Evolutionary conservation across 2,113 vertebrate species (phyloP), one percentile per base, ranked within the genome.

Genomic region (Corythornis cristatus): DNA sequence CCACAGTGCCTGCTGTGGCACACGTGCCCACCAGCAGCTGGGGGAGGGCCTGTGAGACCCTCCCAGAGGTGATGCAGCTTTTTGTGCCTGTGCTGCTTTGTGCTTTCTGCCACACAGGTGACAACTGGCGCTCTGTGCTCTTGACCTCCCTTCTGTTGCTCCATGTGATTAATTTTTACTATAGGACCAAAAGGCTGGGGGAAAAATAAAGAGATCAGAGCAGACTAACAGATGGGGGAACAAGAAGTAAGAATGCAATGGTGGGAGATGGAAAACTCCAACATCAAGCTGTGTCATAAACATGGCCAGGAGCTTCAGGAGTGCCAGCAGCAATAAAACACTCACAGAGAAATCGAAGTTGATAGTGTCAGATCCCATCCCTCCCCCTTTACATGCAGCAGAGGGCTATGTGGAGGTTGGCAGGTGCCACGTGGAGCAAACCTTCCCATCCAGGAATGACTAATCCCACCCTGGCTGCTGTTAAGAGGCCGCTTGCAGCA

Each of bases 251-350:
- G 86, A 83, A 82, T 46, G 61, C n/a, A 42, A 22, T 0, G 4
- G 50, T 8, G 26, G 51, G 87, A 46, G 43, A 43, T 0, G 40
- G 80, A 88, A 90, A 95, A 68, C 56, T 58, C 76, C 77, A 65
- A 71, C 56, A 89, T 93, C 89, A 42, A 42, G 20, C 58, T 1
- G 1, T 88, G 78, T 46, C 88, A 79, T 64, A 86, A 95, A 92
- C 88, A 74, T 70, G 1, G 74, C 76, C 81, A 35, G 79, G 72
- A 89, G 56, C 50, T 62, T 45, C 3, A 15, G 37, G 61, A 60
- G 11, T 60, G 75, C 88, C 90, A 95, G 82, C 66, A 96, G 94
- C 80, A 97, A 91, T 18, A 84, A 90, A 94, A 82, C n/a, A 40
- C 57, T 83, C 80, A 8, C 26, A 64, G 61, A 53, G 64, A 66